phyloP scores from a whole-genome alignment of 1,140 invertebrate genomes.

The Trachymyrmex septentrionalis region DNA sequence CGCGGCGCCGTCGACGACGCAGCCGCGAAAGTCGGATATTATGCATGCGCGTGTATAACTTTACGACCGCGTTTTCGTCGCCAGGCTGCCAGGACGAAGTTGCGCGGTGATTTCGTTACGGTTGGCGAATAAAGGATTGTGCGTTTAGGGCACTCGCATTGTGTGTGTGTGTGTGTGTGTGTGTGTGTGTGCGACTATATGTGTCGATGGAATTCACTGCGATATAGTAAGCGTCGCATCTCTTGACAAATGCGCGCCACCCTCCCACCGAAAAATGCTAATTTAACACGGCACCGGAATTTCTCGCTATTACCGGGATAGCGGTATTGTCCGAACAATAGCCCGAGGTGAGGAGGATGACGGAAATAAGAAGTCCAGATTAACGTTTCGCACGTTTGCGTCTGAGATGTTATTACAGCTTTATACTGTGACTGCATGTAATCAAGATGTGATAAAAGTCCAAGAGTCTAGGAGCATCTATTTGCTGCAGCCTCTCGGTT shows the following conservation, averaged over 20 bases:
- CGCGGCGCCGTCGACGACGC: constrained; percentile 44
- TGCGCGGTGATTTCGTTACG: constrained; percentile 61
- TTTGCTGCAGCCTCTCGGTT: not conserved
- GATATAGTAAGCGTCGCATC: constrained; percentile 32
- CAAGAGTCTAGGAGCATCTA: constrained; percentile 12
- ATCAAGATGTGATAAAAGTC: constrained; percentile 7
- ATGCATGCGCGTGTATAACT: constrained; percentile 67
- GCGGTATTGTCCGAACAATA: constrained; percentile 37
- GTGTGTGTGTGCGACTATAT: too few relatives aligned
- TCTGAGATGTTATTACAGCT: constrained; percentile 33
- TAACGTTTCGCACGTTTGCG: not conserved
- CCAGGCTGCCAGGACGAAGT: constrained; percentile 50
- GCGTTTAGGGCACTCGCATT: constrained; percentile 54
- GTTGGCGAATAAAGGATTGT: constrained; percentile 45
- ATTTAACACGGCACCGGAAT: constrained; percentile 42
- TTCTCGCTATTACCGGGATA: constrained; percentile 35
- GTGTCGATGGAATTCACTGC: not conserved
- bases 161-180: too few relatives aligned
- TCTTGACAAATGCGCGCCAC: constrained; percentile 37
- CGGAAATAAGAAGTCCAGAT: constrained; percentile 17
- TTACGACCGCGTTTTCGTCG: constrained; percentile 57
- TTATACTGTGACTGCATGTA: not conserved
- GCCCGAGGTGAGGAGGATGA: not conserved
- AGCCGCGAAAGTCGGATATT: constrained; percentile 58
- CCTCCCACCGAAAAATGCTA: constrained; percentile 43